Evolutionary conservation across 2,113 vertebrate species (phyloP).

Genomic region (Polyodon spathula): DNA sequence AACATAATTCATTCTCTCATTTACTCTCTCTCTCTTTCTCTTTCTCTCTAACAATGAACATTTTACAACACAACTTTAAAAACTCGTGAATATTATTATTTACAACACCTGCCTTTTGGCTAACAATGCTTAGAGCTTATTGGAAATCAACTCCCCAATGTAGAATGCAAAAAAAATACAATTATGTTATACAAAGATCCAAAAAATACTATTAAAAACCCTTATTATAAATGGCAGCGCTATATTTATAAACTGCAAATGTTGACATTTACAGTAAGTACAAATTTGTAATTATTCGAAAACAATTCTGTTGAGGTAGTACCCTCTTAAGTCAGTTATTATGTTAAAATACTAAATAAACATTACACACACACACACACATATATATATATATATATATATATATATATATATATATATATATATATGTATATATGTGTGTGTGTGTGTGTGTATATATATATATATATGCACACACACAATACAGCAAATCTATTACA

Average conservation of each 20-base stretch:
- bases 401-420: no score
- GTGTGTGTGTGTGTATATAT: no score
- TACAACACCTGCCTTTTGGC: conserved; percentile 59
- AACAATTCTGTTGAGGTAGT: conserved; percentile 63
- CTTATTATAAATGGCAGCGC: conserved; percentile 72
- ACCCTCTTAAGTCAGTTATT: conserved; percentile 65
- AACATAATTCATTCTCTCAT: conserved; percentile 37
- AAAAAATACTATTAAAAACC: conserved; percentile 71
- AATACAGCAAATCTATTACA: conserved; percentile 60
- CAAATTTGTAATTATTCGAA: conserved; percentile 39
- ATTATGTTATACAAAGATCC: conserved; percentile 74
- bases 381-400: no score
- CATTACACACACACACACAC: conserved; percentile 51
- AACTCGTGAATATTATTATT: conserved; percentile 57
- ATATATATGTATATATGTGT: no score
- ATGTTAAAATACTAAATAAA: conserved; percentile 68
- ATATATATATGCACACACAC: conserved; percentile 17
- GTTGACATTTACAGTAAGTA: conserved; percentile 64
- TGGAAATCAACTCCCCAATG: conserved; percentile 52
- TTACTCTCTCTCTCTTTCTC: conserved; percentile 16
- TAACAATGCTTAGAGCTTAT: conserved; percentile 62
- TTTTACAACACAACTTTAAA: conserved; percentile 52
- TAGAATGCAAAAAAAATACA: conserved; percentile 69
- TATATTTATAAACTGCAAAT: conserved; percentile 63
- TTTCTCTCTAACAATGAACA: conserved; percentile 45